Percentiles rank a stretch among this genome's conserved stretches.
These are phyloP conservation scores for Syngnathoides biaculeatus DNA, from an alignment of 2,113 vertebrate species.

Conservation along the genomic window DNA sequence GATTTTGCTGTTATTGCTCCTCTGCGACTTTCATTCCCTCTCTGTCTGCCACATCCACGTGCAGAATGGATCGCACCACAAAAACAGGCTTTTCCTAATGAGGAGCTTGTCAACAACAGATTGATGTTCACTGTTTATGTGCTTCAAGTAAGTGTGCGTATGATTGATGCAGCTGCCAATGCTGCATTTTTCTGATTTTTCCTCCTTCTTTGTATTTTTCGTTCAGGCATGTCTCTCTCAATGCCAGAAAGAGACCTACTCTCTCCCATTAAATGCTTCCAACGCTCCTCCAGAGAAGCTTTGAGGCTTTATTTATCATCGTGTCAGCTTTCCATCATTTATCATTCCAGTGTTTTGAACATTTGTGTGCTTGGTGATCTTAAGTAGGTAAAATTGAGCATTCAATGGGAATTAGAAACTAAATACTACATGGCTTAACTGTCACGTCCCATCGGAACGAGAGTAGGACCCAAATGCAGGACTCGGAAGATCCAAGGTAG, in stretches of 20 bases:
- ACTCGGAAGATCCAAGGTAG: too few relatives aligned
- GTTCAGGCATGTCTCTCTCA: conserved; percentile 3
- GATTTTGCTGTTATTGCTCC: conserved; percentile 57
- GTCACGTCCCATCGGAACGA: too few relatives aligned
- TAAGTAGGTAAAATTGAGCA: not conserved
- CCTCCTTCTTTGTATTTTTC: conserved; percentile 1
- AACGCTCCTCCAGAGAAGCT: not conserved
- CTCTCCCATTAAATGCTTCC: not conserved
- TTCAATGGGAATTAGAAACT: not conserved
- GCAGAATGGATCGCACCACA: conserved; percentile 18
- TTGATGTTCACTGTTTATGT: conserved; percentile 32
- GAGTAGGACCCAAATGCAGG: too few relatives aligned
- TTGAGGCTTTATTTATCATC: not conserved
- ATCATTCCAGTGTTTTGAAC: conserved; percentile 7
- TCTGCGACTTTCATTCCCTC: conserved; percentile 17
- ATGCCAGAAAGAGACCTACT: conserved; percentile 21
- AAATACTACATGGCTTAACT: not conserved
- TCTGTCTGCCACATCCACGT: conserved; percentile 19
- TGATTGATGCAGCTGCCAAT: conserved; percentile 39
- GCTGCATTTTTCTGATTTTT: conserved; percentile 23
- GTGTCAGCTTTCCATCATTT: not conserved
- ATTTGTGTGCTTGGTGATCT: not conserved
- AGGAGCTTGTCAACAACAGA: conserved; percentile 47
- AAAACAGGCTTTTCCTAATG: conserved; percentile 34
- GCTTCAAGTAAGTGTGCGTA: conserved; percentile 23